Evolutionary conservation across 2,113 vertebrate species (phyloP), one percentile per base, ranked within the genome.

Genomic region (Epinephelus moara): DNA sequence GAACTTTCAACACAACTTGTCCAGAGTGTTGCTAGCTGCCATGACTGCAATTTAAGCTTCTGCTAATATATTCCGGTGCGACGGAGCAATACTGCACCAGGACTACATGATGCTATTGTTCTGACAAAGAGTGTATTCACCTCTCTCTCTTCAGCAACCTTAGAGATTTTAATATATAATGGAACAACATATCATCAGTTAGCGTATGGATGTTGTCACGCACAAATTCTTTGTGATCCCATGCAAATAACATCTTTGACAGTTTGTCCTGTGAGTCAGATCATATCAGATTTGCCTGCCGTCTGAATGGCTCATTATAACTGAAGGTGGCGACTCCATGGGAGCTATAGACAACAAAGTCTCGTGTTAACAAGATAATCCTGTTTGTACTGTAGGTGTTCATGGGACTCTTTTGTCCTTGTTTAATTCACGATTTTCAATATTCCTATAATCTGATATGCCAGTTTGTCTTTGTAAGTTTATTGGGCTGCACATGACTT

Each of bases 181-280:
- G 6, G 19, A 57, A 63, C 75, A n/a, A 18, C 59, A 68, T 23
- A 49, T 13, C 25, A 57, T 59, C 56, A 37, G 23, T 56, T 45
- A 27, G 11, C 21, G 3, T 57, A 40, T 37, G 17, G 4, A 17
- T 23, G 42, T 30, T 57, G 6, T 0, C 40, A 66, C 0, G 0
- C n/a, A 21, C 53, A 70, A 45, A 85, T 57, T 53, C 14, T 18
- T 17, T 12, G 13, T 30, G 3, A 42, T 75, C 23, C 55, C 23
- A 83, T 68, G 42, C 62, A 85, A 80, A 83, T 49, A 75, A 33
- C 19, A 25, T 15, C 27, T 25, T 7, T 17, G 25, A 55, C 25
- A 23, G 6, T 70, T 71, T 14, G 27, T 67, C 0, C 40, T 70
- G 13, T 60, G n/a, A 52, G 74, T 62, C 53, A 59, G 15, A 40